phyloP scores from a whole-genome alignment of 2,797 vertebrate species.

The Mallotus villosus region DNA sequence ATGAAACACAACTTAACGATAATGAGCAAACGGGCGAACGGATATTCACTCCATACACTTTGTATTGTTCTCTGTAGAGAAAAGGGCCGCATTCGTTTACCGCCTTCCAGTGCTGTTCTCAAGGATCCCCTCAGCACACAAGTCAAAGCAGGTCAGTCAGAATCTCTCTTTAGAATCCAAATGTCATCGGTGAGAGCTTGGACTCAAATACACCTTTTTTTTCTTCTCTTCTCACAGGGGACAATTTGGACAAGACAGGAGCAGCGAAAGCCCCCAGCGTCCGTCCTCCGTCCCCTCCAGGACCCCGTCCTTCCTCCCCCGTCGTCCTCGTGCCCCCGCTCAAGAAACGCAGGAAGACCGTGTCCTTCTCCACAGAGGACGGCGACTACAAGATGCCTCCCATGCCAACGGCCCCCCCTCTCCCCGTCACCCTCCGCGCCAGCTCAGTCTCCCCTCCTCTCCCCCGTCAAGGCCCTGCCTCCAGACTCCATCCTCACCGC shows the following conservation, averaged over 20 bases:
- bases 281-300: conserved; percentile 59
- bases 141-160: conserved; percentile 68
- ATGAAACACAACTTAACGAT: no score
- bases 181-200: background rate
- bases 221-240: conserved; percentile 40
- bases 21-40: no score
- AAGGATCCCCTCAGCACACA: conserved; percentile 42
- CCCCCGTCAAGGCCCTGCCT: conserved; percentile 50
- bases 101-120: conserved; percentile 22
- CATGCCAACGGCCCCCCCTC: conserved; percentile 34
- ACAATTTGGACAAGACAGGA: conserved; percentile 48
- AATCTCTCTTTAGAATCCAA: background rate
- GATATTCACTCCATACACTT: no score
- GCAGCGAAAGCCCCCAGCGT: conserved; percentile 14
- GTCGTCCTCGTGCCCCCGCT: conserved; percentile 85
- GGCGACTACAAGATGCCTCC: conserved; percentile 63
- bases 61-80: conserved; percentile 50
- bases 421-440: conserved; percentile 43
- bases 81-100: conserved; percentile 28
- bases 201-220: background rate
- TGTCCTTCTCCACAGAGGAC: conserved; percentile 83
- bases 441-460: conserved; percentile 47
- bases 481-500: conserved; percentile 52
- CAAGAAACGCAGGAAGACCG: conserved; percentile 90
- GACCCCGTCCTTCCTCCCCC: conserved; percentile 80